These are phyloP conservation scores for Odontamblyopus rebecca DNA, from an alignment of 2,797 vertebrate genomes.

Conservation along the genomic window DNA sequence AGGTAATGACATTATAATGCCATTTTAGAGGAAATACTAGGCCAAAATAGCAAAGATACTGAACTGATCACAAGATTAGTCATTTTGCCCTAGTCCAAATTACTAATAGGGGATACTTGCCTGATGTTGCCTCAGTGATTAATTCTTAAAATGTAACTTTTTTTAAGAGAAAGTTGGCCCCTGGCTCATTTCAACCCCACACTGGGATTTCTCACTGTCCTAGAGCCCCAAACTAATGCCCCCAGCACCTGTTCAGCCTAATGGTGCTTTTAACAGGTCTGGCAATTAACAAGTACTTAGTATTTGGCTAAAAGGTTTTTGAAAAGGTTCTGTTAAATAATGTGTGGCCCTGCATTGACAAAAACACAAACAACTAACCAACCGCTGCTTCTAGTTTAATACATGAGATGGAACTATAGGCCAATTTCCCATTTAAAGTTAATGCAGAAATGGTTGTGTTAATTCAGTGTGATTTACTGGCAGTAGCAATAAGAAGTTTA, in stretches of 20 bases:
- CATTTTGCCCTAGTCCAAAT: not conserved
- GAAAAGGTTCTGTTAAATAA: not conserved
- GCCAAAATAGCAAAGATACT: not conserved
- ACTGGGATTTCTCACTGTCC: not conserved
- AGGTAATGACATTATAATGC: slow-evolving; percentile 36
- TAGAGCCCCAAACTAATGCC: not conserved
- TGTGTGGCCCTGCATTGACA: not conserved
- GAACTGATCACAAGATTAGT: not conserved
- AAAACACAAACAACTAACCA: not conserved
- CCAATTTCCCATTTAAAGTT: not conserved
- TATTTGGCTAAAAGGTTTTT: slow-evolving; percentile 1
- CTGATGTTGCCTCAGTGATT: not conserved
- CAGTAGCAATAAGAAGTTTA: not conserved
- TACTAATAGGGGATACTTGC: not conserved
- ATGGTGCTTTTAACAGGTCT: slow-evolving; percentile 2
- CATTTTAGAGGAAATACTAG: slow-evolving; percentile 20
- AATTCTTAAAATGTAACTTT: not conserved
- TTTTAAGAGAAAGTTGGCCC: not conserved
- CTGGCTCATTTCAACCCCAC: not conserved
- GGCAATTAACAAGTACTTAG: not conserved
- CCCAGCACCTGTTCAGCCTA: not conserved
- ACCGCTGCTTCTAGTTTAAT: not conserved
- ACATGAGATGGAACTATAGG: not conserved
- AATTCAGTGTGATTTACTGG: not conserved
- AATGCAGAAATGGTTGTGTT: not conserved